Percentiles rank a stretch among this genome's conserved stretches.
These are phyloP conservation scores for Malacoctenus gilli DNA, from an alignment of 2,797 vertebrate genomes.

Conservation along the genomic window DNA sequence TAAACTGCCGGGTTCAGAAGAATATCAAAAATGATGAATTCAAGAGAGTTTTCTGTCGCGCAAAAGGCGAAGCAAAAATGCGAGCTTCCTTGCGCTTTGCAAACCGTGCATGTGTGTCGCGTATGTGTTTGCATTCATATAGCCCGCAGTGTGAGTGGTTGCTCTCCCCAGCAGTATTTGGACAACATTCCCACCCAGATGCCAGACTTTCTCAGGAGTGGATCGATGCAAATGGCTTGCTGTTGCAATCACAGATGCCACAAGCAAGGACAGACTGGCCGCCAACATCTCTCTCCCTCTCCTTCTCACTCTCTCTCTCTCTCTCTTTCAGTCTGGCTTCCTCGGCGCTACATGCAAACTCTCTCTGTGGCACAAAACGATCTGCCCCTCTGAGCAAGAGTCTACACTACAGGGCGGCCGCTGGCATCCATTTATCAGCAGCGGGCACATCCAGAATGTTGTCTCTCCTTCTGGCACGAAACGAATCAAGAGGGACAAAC, in stretches of 20 bases:
- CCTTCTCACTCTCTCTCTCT: conserved; percentile 6
- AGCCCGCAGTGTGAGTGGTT: neutral
- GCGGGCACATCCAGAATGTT: conserved; percentile 68
- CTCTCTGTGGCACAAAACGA: conserved; percentile 68
- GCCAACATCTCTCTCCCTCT: conserved; percentile 47
- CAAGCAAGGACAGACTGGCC: conserved; percentile 59
- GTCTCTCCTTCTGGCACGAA: conserved; percentile 70
- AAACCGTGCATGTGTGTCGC: neutral
- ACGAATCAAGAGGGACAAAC: conserved; percentile 65
- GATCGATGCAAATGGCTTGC: conserved; percentile 67
- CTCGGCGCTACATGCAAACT: conserved; percentile 1
- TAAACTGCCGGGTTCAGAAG: conserved; percentile 22
- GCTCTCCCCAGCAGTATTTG: conserved; percentile 37
- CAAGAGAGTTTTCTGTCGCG: too few species aligned
- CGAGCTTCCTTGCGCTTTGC: neutral
- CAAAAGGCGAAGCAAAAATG: neutral
- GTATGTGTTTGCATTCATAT: conserved; percentile 3
- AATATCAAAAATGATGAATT: conserved; percentile 31
- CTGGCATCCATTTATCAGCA: conserved; percentile 74
- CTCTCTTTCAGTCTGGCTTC: conserved; percentile 1
- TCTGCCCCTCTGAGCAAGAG: conserved; percentile 71
- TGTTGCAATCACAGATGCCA: conserved; percentile 67
- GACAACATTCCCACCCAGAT: conserved; percentile 46
- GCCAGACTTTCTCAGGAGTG: conserved; percentile 48
- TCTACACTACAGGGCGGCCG: conserved; percentile 58